Conservation (phyloP, 1,140 invertebrate genomes). For the Zophobas morio region DNA sequence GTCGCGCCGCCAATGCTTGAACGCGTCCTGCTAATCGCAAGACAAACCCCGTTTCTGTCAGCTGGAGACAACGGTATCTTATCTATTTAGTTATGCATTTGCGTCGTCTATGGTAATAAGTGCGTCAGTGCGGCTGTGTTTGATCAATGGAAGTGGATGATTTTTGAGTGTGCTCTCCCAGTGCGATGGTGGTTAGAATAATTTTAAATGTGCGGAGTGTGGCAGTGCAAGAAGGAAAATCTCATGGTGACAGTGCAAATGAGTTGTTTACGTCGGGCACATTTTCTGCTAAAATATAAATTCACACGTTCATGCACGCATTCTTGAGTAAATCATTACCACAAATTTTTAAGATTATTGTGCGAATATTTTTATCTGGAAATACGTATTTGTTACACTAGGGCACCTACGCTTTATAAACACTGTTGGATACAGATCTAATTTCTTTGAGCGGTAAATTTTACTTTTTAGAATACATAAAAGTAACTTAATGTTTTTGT, state of each 20-base stretch:
- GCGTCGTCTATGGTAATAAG: not conserved
- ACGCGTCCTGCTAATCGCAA: constrained; percentile 19
- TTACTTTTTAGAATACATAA: too few species aligned
- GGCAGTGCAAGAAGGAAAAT: not conserved
- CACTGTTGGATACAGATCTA: too few species aligned
- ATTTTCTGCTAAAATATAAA: not conserved
- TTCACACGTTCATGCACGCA: not conserved
- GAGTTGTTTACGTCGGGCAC: constrained; percentile 14
- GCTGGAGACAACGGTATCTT: constrained; percentile 32
- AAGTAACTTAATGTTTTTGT: too few species aligned
- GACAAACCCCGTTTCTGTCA: constrained; percentile 12
- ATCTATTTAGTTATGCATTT: constrained; percentile 31
- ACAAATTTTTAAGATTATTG: not conserved
- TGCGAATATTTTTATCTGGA: not conserved
- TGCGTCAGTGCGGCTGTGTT: constrained; percentile 17
- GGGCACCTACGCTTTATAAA: too few species aligned
- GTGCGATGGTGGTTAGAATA: not conserved
- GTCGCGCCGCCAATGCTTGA: not conserved
- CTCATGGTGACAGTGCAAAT: constrained; percentile 1
- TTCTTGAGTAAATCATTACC: not conserved
- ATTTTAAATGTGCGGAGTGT: constrained; percentile 5
- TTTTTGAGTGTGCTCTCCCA: not conserved
- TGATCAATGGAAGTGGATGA: constrained; percentile 4
- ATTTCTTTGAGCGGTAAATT: too few species aligned
- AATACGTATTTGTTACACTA: too few species aligned